Conservation (phyloP, 2,113 vertebrate genomes). For the Hippolais icterina region DNA sequence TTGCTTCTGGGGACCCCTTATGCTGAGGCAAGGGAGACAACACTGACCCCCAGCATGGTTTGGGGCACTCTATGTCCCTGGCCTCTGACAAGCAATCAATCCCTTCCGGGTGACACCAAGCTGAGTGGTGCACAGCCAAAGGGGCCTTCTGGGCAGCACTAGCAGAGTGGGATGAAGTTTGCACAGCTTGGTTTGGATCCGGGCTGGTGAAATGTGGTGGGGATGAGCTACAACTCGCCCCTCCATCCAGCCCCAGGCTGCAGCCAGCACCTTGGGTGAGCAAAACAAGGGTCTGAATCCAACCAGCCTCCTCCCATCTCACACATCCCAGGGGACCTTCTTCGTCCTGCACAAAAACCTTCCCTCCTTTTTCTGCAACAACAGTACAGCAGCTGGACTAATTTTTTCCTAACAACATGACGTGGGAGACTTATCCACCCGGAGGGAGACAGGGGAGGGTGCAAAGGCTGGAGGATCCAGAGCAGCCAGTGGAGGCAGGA, state of each 20-base stretch:
- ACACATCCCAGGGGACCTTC: neutral
- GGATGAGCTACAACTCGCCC: fast-evolving
- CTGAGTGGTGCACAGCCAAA: neutral
- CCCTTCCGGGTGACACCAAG: neutral
- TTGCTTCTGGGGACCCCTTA: neutral
- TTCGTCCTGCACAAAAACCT: neutral
- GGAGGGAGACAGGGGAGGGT: neutral
- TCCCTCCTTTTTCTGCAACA: neutral
- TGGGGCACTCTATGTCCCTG: fast-evolving
- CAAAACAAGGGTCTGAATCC: neutral
- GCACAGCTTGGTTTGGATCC: neutral
- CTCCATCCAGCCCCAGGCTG: neutral
- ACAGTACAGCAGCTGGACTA: neutral
- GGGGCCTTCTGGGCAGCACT: neutral
- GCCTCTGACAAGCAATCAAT: neutral
- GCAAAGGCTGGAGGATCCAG: neutral
- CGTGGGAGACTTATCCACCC: neutral
- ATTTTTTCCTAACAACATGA: neutral
- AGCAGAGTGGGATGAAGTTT: neutral
- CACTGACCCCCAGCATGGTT: fast-evolving
- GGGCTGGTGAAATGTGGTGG: neutral
- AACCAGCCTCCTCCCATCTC: neutral
- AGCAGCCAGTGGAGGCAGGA: neutral
- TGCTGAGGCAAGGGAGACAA: neutral
- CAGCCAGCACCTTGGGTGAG: neutral